Evolutionary conservation across 1,140 invertebrate species (phyloP), one percentile per base, ranked within the genome.

Genomic region (Caligus rogercresseyi): DNA sequence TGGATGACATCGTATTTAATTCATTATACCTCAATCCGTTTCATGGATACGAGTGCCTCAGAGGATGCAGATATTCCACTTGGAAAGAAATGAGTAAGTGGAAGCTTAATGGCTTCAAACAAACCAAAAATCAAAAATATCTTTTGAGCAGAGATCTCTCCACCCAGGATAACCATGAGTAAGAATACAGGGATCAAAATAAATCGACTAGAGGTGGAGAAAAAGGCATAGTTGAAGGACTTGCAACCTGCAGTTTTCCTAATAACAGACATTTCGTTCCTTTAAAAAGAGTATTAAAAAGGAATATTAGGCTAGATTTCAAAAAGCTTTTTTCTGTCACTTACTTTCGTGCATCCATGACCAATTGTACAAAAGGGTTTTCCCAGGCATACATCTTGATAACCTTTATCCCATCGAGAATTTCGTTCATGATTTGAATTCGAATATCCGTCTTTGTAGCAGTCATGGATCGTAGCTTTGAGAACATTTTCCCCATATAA

Each of bases 331-430:
- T n/a, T n/a, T n/a, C n/a, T n/a, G n/a, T n/a, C 31, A 23, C 53
- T 25, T 67, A 3, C 1, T 31, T 15, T 1, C 43, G 54, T 54
- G 52, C 70, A 79, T 79, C 74, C 67, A 71, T 66, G 43, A 82
- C 74, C 58, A 73, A 72, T 63, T 76, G 72, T 52, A 79, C 76
- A 71, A 91, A 89, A 43, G 82, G 78, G 68, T 84, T 80, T 71
- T 91, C 89, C 88, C 88, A 92, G 0, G 83, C 83, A 73, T 89
- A 88, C 81, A 91, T 86, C 78, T 93, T 92, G 64, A 93, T 85
- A 18, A 87, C 77, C 73, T 83, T 77, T 25, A 83, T 79, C 65
- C 72, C 74, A 52, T 75, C 73, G 7, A 81, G 68, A 18, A 80
- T 73, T 69, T 82, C 80, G 53, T 73, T 75, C 66, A 81, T 78